Percentiles rank a stretch among this genome's conserved stretches.
Evolutionary conservation across 1,140 invertebrate genomes (phyloP).

Genomic region (Zaprionus vittiger): DNA sequence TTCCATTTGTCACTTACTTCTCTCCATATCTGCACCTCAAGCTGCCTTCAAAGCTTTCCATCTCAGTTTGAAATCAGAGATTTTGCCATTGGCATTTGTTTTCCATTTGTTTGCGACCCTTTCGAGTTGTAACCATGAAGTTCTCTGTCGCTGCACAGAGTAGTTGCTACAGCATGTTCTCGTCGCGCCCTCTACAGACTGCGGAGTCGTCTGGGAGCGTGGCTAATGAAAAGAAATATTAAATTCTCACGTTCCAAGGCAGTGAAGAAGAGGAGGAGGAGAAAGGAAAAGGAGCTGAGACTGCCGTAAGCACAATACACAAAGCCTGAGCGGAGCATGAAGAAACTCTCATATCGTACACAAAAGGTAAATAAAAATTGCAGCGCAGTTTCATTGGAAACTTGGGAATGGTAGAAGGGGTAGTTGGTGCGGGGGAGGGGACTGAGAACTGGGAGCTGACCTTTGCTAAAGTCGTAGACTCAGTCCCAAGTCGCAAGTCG

Average conservation of each 20-base stretch:
- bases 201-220: slow-evolving; percentile 45
- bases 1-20: background rate
- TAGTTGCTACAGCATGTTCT: slow-evolving; percentile 36
- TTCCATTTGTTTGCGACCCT: slow-evolving; percentile 58
- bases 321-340: slow-evolving; percentile 34
- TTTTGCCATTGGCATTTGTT: slow-evolving; percentile 38
- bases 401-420: slow-evolving; percentile 1
- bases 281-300: slow-evolving; percentile 47
- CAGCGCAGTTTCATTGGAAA: slow-evolving; percentile 45
- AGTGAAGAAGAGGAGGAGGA: slow-evolving; percentile 40
- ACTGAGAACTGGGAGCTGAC: slow-evolving; percentile 55
- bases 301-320: slow-evolving; percentile 39
- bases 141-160: slow-evolving; percentile 41
- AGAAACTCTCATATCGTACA: slow-evolving; percentile 61
- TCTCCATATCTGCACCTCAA: background rate
- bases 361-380: slow-evolving; percentile 81
- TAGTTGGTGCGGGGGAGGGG: background rate
- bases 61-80: background rate
- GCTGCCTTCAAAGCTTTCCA: background rate
- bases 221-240: slow-evolving; percentile 83
- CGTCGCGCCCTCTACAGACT: slow-evolving; percentile 16
- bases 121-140: slow-evolving; percentile 63
- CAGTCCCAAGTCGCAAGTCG: slow-evolving; percentile 28
- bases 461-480: slow-evolving; percentile 46
- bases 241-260: slow-evolving; percentile 77